These are phyloP conservation scores for Leucopternis melanops DNA, from an alignment of 2,113 vertebrate genomes.

Conservation along the genomic window DNA sequence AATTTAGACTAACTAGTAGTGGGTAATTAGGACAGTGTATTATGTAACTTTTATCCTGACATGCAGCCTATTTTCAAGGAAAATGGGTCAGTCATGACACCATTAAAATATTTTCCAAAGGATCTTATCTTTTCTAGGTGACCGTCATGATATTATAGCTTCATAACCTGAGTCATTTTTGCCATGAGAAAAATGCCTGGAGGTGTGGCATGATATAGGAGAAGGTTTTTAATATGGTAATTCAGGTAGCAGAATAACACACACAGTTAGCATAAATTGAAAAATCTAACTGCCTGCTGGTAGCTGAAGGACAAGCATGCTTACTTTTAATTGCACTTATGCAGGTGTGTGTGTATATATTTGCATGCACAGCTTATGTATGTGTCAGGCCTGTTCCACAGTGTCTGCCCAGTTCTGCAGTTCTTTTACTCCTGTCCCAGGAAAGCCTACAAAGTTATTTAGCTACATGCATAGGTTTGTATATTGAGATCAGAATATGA, in stretches of 20 bases:
- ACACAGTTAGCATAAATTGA: not conserved
- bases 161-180: not conserved
- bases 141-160: not conserved
- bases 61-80: not conserved
- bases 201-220: not conserved
- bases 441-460: not conserved
- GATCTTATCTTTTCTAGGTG: not conserved
- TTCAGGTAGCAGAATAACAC: not conserved
- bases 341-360: not conserved
- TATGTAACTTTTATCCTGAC: not conserved
- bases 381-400: not conserved
- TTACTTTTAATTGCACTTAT: not conserved
- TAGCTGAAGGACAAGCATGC: not conserved
- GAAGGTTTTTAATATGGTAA: not conserved
- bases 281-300: not conserved
- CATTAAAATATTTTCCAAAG: not conserved
- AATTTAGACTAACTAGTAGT: not conserved
- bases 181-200: not conserved
- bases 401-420: not conserved
- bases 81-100: not conserved
- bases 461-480: not conserved
- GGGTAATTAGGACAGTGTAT: not conserved
- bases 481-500: not conserved
- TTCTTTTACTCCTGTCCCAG: not conserved
- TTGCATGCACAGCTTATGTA: not conserved